Evolutionary conservation across 2,888 invertebrate species (phyloP).

Genomic region (Scaptomyza tumidula): DNA sequence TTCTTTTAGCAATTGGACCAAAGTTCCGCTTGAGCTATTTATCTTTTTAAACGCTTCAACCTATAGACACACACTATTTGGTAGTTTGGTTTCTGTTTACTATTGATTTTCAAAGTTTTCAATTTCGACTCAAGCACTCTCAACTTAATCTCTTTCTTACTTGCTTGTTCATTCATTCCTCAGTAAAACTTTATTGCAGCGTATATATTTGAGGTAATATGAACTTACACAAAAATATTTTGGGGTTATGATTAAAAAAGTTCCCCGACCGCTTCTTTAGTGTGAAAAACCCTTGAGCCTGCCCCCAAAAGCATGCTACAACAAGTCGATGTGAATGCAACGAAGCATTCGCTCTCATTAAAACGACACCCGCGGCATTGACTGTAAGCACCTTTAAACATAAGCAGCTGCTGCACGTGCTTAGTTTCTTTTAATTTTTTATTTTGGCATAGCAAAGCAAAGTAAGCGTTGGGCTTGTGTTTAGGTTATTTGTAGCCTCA

Average conservation of each 20-base stretch:
- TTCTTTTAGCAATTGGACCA: neutral
- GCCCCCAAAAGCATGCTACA: conserved; percentile 25
- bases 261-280: too few relatives aligned
- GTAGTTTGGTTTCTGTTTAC: neutral
- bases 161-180: neutral
- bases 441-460: conserved; percentile 21
- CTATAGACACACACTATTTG: neutral
- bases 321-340: conserved; percentile 1
- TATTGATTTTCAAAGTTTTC: conserved; percentile 4
- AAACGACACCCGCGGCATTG: conserved; percentile 64
- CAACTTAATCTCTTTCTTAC: neutral
- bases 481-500: conserved; percentile 62
- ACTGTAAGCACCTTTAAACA: conserved; percentile 41
- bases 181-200: neutral
- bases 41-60: neutral
- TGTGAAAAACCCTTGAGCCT: neutral
- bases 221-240: too few relatives aligned
- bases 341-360: conserved; percentile 58
- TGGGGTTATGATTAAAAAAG: too few relatives aligned
- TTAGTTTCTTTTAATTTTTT: conserved; percentile 25
- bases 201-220: too few relatives aligned
- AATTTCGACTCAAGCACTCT: neutral
- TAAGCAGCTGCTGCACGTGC: conserved; percentile 34
- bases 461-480: conserved; percentile 6
- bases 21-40: neutral